These are phyloP conservation scores for Sciurus carolinensis DNA, from an alignment of 2,797 vertebrate genomes.

Conservation along the genomic window DNA sequence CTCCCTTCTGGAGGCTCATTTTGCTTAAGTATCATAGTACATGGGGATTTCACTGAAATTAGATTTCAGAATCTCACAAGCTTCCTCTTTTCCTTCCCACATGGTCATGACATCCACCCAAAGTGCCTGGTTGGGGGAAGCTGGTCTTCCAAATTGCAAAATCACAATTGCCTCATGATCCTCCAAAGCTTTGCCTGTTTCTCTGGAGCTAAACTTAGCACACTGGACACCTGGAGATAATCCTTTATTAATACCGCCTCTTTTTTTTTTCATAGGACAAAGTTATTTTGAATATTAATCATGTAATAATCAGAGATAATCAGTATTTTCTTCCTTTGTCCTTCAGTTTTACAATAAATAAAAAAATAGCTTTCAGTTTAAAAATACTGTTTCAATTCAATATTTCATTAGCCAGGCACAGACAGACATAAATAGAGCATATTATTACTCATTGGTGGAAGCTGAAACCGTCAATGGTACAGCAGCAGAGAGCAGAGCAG, in stretches of 20 bases:
- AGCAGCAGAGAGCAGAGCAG: too few species aligned
- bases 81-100: background rate
- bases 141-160: background rate
- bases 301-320: background rate
- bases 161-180: background rate
- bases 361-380: background rate
- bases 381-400: background rate
- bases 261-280: background rate
- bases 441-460: too few species aligned
- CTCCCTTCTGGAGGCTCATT: background rate
- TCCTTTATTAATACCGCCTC: background rate
- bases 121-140: too few species aligned
- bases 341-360: background rate
- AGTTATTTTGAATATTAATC: background rate
- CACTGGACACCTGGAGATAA: too few species aligned
- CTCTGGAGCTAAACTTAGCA: rapidly evolving
- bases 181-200: background rate
- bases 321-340: background rate
- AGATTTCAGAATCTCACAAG: background rate
- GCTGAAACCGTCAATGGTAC: too few species aligned
- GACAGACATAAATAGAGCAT: background rate
- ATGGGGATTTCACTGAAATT: background rate
- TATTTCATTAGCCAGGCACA: background rate
- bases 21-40: background rate
- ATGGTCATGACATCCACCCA: background rate